Evolutionary conservation across 2,888 invertebrate genomes (phyloP), one percentile per base, ranked within the genome.

Genomic region (Lissonota sp.): DNA sequence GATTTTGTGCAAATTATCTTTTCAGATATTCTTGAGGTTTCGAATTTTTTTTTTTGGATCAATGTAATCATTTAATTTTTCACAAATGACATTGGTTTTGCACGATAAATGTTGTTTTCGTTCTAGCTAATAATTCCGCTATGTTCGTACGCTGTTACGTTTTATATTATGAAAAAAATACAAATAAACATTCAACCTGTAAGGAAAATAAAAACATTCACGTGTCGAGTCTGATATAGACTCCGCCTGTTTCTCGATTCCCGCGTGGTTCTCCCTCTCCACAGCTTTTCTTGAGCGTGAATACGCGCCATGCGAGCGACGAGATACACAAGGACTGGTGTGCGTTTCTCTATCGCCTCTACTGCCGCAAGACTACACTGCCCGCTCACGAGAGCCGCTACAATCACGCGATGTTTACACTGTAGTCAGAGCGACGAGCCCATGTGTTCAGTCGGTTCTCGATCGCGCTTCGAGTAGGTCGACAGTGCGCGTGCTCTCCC

Each of bases 371-470:
- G 46, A 44, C 73, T 62, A 77, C 60, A 53, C 44, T 67, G 57
- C 55, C 74, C 62, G 42, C 66, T 60, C 66, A 7, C 16, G n/a
- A 49, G 77, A 53, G 70, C 80, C 82, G 82, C 85, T 39, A 46
- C 72, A 46, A 60, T 78, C 58, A 72, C 81, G 85, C 87, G 87
- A 86, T 91, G 91, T 91, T 91, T 91, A 91, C 90, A 90, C 88
- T 86, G 86, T 87, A 86, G 87, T 83, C 88, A 88, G 84, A 88
- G 84, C 84, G 84, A 88, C 86, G 86, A 84, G 85, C 84, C 89
- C 90, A 89, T 90, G 89, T 90, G 90, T 90, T 91, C 90, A 90
- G 91, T 91, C 89, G 89, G 88, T 88, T 87, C 85, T 87, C 85
- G 82, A 85, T 85, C 84, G 87, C 79, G 88, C 86, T 80, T 84